phyloP scores from a whole-genome alignment of 2,113 vertebrate genomes.

The Pao palembangensis region DNA sequence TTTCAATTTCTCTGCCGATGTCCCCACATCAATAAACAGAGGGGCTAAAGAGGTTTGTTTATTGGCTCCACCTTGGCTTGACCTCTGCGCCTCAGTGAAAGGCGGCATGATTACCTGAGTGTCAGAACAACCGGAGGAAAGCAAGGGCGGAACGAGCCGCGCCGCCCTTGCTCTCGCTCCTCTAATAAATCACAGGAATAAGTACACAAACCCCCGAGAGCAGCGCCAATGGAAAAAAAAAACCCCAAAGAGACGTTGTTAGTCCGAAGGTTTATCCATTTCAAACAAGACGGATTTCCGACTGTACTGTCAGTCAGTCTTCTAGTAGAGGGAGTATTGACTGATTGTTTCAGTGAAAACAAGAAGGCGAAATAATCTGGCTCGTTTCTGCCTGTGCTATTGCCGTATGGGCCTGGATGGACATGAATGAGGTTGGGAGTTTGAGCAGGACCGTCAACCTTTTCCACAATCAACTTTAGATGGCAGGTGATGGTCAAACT shows the following conservation, averaged over 20 bases:
- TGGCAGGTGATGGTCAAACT: too few relatives aligned
- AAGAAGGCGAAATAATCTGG: too few relatives aligned
- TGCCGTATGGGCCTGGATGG: too few relatives aligned
- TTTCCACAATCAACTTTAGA: too few relatives aligned
- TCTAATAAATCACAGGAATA: slow-evolving; percentile 66
- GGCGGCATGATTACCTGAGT: slow-evolving; percentile 69
- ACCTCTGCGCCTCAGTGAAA: slow-evolving; percentile 67
- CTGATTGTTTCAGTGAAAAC: too few relatives aligned
- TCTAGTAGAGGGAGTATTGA: too few relatives aligned
- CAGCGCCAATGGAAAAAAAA: slow-evolving; percentile 28
- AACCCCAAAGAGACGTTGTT: slow-evolving; percentile 7
- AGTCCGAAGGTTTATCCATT: slow-evolving; percentile 40
- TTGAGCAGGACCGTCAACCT: too few relatives aligned
- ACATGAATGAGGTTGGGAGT: too few relatives aligned
- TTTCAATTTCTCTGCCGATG: slow-evolving; percentile 61
- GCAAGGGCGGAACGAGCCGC: slow-evolving; percentile 25
- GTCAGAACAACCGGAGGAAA: slow-evolving; percentile 48
- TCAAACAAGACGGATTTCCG: slow-evolving; percentile 34
- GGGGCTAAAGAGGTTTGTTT: slow-evolving; percentile 78
- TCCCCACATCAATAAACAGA: slow-evolving; percentile 66
- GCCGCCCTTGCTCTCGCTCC: slow-evolving; percentile 9
- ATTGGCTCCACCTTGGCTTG: slow-evolving; percentile 71
- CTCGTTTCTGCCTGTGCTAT: too few relatives aligned
- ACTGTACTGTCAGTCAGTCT: slow-evolving; percentile 5
- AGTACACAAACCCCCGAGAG: slow-evolving; percentile 25